Percentiles rank a stretch among this genome's conserved stretches.
These are phyloP conservation scores for Drosophila equinoxialis DNA, from an alignment of 1,140 invertebrate genomes.

Conservation along the genomic window DNA sequence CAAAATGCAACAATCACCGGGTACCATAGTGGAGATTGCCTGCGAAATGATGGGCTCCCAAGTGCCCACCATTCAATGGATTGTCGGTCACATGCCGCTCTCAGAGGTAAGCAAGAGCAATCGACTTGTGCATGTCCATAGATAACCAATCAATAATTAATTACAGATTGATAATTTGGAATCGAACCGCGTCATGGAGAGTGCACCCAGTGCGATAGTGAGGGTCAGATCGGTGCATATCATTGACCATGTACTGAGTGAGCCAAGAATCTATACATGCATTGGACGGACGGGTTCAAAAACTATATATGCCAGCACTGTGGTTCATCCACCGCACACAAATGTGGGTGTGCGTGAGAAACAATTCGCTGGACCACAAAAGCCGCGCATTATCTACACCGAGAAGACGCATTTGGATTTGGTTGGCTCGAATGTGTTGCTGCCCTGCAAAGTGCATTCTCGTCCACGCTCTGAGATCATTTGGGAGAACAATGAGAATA, in stretches of 20 bases:
- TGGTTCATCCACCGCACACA: slow-evolving; percentile 81
- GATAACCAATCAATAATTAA: background rate
- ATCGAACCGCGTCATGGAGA: slow-evolving; percentile 84
- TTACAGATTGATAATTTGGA: slow-evolving; percentile 69
- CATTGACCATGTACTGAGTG: slow-evolving; percentile 71
- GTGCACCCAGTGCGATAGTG: slow-evolving; percentile 84
- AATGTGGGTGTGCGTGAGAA: slow-evolving; percentile 54
- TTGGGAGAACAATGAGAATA: slow-evolving; percentile 87
- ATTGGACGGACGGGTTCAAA: slow-evolving; percentile 87
- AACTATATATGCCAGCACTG: slow-evolving; percentile 84
- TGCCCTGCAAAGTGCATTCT: slow-evolving; percentile 89
- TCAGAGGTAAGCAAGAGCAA: slow-evolving; percentile 84
- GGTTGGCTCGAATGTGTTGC: slow-evolving; percentile 86
- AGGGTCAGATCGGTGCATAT: slow-evolving; percentile 87
- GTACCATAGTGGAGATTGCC: slow-evolving; percentile 85
- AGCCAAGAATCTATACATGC: slow-evolving; percentile 86
- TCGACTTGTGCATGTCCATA: background rate
- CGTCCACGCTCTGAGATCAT: slow-evolving; percentile 86
- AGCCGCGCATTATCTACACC: slow-evolving; percentile 84
- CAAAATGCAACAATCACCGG: slow-evolving; percentile 81
- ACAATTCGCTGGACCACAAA: slow-evolving; percentile 80
- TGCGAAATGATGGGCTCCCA: slow-evolving; percentile 88
- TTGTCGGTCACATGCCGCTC: slow-evolving; percentile 85
- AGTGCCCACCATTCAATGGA: slow-evolving; percentile 88
- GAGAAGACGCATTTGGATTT: slow-evolving; percentile 85